Percentiles rank a stretch among this genome's conserved stretches.
Evolutionary conservation across 2,797 vertebrate genomes (phyloP).

Genomic region (Galago senegalensis): DNA sequence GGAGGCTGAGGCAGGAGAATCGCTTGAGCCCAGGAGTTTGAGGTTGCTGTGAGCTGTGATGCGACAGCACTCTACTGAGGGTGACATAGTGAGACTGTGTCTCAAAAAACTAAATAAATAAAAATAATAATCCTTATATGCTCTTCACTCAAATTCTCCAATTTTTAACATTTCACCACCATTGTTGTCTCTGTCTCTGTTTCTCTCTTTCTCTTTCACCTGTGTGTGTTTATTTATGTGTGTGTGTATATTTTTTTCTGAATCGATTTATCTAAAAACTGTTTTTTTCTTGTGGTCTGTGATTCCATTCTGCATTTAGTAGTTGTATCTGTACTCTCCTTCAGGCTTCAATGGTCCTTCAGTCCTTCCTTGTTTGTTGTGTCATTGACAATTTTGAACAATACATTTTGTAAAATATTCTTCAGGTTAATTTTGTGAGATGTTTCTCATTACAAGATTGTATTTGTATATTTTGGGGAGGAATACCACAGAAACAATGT

Average conservation of each 20-base stretch:
- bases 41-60: too few species aligned
- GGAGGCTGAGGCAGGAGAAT: too few species aligned
- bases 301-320: conserved; percentile 33
- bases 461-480: background rate
- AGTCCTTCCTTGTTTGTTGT: conserved; percentile 37
- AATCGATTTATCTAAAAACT: background rate
- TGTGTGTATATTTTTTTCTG: conserved; percentile 27
- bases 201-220: background rate
- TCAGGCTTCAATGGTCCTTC: conserved; percentile 16
- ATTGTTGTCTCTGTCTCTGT: background rate
- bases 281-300: background rate
- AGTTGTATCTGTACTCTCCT: background rate
- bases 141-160: background rate
- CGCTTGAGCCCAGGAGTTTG: too few species aligned
- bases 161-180: conserved; percentile 21
- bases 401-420: conserved; percentile 34
- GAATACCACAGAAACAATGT: background rate
- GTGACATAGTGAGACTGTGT: too few species aligned
- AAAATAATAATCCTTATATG: background rate
- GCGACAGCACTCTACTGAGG: too few species aligned
- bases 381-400: conserved; percentile 22
- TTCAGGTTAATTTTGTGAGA: background rate
- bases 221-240: background rate
- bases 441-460: conserved; percentile 3
- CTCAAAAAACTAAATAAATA: too few species aligned